Base-by-base conservation (phyloP, 1,140 invertebrate species). In the Acarapis woodi region DNA sequence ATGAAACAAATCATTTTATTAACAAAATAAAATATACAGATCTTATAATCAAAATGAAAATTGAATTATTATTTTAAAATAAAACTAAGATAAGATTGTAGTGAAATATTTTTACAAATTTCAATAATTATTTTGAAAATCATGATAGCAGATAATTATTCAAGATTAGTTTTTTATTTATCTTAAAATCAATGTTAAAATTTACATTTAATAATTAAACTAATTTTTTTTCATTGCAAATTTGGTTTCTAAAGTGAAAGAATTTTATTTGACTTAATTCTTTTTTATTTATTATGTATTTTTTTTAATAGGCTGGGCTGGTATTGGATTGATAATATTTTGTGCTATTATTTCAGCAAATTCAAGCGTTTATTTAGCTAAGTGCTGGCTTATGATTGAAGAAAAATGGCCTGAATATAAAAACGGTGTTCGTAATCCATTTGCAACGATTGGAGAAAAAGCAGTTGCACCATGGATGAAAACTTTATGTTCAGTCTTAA, bases 321-420 rank as follows among this genome's bases (percentile, higher is more conserved):
- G 39, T 2, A n/a, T 43, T 12, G 24, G 24, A 23, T 44, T 44
- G 25, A 41, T 44, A 2, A 5, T 38, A 8, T 19, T 33, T 9
- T 24, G 14, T 23, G 12, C 20, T 12, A 18, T 24, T 4, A 26
- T 15, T 28, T 26, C 38, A 3, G 38, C 21, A 4, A 26, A 32
- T 4, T n/a, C 38, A 9, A 26, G 42, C 23, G 9, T 35, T 2
- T 40, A 19, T 26, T 15, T 43, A 10, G 38, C 32, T 14, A 29
- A 43, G 37, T 24, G 40, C 21, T 43, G 42, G 42, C 20, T 43
- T n/a, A 36, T 43, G 3, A 5, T 43, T 8, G 42, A 43, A 19
- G 34, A 43, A 26, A 34, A 20, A n/a, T 43, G 33, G 35, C 42
- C 42, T 15, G 32, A 43, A 35, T 43, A 25, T 34, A 20, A 29